Evolutionary conservation across 2,888 invertebrate genomes (phyloP).

Genomic region (Abscondita cerata): DNA sequence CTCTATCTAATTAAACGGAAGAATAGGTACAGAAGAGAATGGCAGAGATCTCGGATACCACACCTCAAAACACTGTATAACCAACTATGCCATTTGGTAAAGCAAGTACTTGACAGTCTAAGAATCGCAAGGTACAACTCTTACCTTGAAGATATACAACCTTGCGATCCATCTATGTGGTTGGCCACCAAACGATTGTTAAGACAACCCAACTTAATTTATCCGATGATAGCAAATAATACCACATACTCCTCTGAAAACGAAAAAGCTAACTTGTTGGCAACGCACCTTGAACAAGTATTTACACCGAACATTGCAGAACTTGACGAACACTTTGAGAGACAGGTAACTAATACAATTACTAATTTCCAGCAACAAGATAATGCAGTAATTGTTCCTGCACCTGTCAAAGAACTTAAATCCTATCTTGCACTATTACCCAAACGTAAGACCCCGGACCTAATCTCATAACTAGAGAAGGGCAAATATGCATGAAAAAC

Average conservation of each 20-base stretch:
- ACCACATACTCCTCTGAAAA: no score
- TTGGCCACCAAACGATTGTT: no score
- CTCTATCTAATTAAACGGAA: not conserved
- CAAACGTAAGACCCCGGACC: not conserved
- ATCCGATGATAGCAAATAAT: not conserved
- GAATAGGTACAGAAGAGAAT: not conserved
- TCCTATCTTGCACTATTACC: not conserved
- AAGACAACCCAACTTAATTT: not conserved
- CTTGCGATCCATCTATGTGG: no score
- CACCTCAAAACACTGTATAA: not conserved
- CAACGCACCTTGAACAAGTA: conserved; percentile 4
- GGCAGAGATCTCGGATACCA: not conserved
- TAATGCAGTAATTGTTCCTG: not conserved
- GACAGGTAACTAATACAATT: no score
- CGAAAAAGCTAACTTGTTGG: not conserved
- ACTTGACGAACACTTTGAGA: not conserved
- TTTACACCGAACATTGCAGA: not conserved
- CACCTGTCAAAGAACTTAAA: conserved; percentile 8
- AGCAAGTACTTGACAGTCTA: not conserved
- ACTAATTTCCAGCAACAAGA: not conserved
- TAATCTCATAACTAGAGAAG: no score
- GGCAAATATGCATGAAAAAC: no score
- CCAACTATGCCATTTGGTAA: not conserved
- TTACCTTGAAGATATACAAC: no score
- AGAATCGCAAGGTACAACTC: no score